Conservation (phyloP, 92 coral and sea anemone species). For the Parazoanthus swiftii region DNA sequence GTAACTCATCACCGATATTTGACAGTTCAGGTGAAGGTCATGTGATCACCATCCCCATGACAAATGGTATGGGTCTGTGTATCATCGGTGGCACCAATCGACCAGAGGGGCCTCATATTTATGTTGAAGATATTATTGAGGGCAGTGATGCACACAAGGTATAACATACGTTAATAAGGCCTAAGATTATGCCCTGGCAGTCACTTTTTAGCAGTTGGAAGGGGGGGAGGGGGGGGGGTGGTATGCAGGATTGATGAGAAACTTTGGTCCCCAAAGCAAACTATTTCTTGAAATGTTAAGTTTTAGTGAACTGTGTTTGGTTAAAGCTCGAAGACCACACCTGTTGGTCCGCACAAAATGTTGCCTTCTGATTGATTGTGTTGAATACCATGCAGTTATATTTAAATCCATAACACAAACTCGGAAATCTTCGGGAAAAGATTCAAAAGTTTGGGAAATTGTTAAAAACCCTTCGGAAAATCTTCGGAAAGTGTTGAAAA, state of each 20-base stretch:
- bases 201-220: neutral
- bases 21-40: constrained; percentile 87
- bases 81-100: constrained; percentile 92
- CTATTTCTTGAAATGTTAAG: too few species aligned
- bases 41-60: constrained; percentile 65
- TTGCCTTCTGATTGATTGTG: too few species aligned
- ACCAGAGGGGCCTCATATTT: constrained; percentile 91
- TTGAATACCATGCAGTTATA: too few species aligned
- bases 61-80: constrained; percentile 91
- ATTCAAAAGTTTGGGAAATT: too few species aligned
- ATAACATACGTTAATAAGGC: neutral
- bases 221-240: neutral
- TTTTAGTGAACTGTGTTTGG: neutral
- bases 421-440: too few species aligned
- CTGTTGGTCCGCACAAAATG: too few species aligned
- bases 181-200: too few species aligned
- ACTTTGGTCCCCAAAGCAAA: too few species aligned
- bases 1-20: constrained; percentile 85
- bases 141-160: constrained; percentile 95
- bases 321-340: neutral
- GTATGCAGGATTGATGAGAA: neutral
- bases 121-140: constrained; percentile 79
- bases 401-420: too few species aligned
- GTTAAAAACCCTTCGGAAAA: too few species aligned
- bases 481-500: too few species aligned